Conservation (phyloP, 2,888 invertebrate species). For the Drosophila paucipuncta region DNA sequence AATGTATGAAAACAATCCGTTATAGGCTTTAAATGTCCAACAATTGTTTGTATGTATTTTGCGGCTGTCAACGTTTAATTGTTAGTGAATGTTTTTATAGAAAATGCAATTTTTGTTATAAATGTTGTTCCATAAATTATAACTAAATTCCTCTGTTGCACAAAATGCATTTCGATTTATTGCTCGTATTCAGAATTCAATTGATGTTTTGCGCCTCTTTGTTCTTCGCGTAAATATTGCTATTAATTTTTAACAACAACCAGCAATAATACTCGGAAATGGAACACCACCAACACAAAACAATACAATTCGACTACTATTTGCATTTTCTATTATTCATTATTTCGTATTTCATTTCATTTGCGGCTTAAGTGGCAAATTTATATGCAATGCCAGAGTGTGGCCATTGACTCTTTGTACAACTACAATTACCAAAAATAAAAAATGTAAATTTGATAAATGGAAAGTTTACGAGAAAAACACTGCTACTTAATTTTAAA, state of each 20-base stretch:
- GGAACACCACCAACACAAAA: not conserved
- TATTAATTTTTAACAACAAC: constrained; percentile 67
- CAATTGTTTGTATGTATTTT: not conserved
- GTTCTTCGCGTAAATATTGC: constrained; percentile 54
- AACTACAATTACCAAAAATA: constrained; percentile 9
- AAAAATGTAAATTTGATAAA: constrained; percentile 16
- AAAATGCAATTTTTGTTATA: constrained; percentile 39
- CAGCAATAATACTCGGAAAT: constrained; percentile 14
- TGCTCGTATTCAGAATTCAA: constrained; percentile 64
- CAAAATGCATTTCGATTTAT: constrained; percentile 60
- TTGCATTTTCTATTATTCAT: constrained; percentile 19
- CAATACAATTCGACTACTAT: not conserved
- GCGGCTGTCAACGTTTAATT: constrained; percentile 56
- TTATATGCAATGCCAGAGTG: constrained; percentile 39
- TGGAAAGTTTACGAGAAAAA: not conserved
- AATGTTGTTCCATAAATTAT: constrained; percentile 66
- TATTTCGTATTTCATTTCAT: constrained; percentile 37
- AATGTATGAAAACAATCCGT: not conserved
- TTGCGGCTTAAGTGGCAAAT: constrained; percentile 64
- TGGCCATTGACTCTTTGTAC: constrained; percentile 6
- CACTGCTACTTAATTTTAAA: not conserved
- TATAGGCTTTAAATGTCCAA: constrained; percentile 6
- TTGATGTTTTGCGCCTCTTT: constrained; percentile 51
- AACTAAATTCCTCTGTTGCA: constrained; percentile 45
- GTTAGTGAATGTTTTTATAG: constrained; percentile 60